Conservation (phyloP, 2,888 invertebrate species). For the Germaria angustata region DNA sequence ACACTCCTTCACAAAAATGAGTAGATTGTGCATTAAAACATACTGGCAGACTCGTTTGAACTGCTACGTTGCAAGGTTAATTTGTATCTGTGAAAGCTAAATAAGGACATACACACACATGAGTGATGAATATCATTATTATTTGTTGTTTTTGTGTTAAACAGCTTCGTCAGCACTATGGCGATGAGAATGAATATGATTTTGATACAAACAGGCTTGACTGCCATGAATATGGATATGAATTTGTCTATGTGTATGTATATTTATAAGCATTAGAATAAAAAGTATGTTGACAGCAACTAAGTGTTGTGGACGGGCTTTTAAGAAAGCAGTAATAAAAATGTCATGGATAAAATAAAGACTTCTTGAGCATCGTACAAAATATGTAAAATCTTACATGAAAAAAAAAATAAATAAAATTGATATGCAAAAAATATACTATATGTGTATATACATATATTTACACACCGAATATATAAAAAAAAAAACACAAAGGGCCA, state of each 20-base stretch:
- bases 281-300: constrained; percentile 24
- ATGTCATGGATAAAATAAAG: constrained; percentile 61
- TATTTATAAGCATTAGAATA: neutral
- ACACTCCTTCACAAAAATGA: neutral
- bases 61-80: constrained; percentile 54
- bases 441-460: neutral
- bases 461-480: neutral
- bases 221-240: constrained; percentile 31
- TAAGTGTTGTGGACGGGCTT: constrained; percentile 6
- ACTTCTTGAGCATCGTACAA: constrained; percentile 36
- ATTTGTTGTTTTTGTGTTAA: neutral
- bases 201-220: constrained; percentile 18
- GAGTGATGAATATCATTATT: constrained; percentile 36
- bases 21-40: neutral
- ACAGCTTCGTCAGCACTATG: constrained; percentile 39
- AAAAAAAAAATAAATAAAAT: constrained; percentile 32
- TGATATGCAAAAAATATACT: constrained; percentile 23
- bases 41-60: constrained; percentile 32
- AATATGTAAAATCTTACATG: constrained; percentile 41
- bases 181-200: neutral
- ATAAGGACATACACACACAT: constrained; percentile 40
- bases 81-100: constrained; percentile 38
- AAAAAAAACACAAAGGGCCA: neutral
- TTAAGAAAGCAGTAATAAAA: constrained; percentile 58
- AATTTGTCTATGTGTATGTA: neutral